A percentile compares a stretch with the other conserved stretches of the same genome.
These are phyloP conservation scores for Apodemia duryi DNA, from an alignment of 2,888 invertebrate genomes.

Conservation along the genomic window DNA sequence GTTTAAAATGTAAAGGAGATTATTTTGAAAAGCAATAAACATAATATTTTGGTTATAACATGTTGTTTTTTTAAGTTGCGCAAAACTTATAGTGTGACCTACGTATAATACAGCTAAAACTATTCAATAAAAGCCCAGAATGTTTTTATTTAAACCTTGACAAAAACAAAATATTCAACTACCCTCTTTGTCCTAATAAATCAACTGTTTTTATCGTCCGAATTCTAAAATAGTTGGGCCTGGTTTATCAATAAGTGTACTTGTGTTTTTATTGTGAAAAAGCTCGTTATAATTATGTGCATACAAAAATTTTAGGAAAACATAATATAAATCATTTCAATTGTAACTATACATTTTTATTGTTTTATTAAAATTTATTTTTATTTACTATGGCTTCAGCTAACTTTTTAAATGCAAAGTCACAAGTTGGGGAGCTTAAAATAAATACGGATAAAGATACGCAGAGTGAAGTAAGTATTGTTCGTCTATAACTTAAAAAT, in stretches of 20 bases:
- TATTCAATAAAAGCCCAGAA: too few relatives aligned
- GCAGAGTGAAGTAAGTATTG: slow-evolving; percentile 65
- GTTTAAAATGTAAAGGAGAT: too few relatives aligned
- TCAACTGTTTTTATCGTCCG: slow-evolving; percentile 14
- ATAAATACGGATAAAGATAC: slow-evolving; percentile 69
- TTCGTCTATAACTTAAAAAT: background rate
- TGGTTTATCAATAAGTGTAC: slow-evolving; percentile 47
- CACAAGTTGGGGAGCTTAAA: slow-evolving; percentile 71
- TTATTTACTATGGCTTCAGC: slow-evolving; percentile 49
- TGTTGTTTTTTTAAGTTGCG: too few relatives aligned
- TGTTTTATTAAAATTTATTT: slow-evolving; percentile 42
- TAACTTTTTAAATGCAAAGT: slow-evolving; percentile 66
- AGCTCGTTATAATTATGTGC: slow-evolving; percentile 6
- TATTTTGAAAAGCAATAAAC: too few relatives aligned
- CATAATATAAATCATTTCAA: slow-evolving; percentile 30
- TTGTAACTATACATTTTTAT: slow-evolving; percentile 27
- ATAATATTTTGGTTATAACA: too few relatives aligned
- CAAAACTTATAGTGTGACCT: too few relatives aligned
- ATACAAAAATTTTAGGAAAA: slow-evolving; percentile 14
- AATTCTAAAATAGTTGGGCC: slow-evolving; percentile 41
- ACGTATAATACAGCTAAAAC: too few relatives aligned
- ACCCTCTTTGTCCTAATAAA: slow-evolving; percentile 37
- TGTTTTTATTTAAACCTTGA: too few relatives aligned
- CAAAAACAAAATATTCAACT: slow-evolving; percentile 21
- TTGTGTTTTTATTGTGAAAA: slow-evolving; percentile 34